These are phyloP conservation scores for Pocota personata DNA, from an alignment of 2,888 invertebrate species.

Conservation along the genomic window DNA sequence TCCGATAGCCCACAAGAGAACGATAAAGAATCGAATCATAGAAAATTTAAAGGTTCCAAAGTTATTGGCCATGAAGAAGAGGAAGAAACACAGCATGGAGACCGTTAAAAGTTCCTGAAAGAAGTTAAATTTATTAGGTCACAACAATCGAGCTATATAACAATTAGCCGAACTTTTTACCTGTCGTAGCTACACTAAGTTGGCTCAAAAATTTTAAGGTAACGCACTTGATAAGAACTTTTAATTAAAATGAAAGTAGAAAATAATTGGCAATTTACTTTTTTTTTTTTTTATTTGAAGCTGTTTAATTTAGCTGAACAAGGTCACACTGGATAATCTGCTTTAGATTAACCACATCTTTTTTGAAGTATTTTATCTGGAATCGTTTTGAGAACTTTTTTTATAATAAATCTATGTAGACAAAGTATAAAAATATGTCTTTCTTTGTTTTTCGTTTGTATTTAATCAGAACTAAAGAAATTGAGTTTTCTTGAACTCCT, in stretches of 20 bases:
- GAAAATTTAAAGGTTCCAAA: conserved; percentile 76
- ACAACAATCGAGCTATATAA: background rate
- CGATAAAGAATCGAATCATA: conserved; percentile 78
- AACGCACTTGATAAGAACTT: background rate
- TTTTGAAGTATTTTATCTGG: conserved; percentile 20
- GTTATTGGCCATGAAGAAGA: conserved; percentile 76
- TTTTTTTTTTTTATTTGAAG: background rate
- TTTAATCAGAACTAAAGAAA: no score
- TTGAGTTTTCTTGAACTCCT: no score
- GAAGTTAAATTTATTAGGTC: background rate
- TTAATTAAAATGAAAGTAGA: background rate
- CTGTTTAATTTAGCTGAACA: conserved; percentile 1
- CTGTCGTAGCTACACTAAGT: background rate
- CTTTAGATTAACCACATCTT: background rate
- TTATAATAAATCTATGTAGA: conserved; percentile 25
- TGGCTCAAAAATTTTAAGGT: background rate
- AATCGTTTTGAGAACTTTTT: conserved; percentile 11
- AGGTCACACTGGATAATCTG: conserved; percentile 5
- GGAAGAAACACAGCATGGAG: conserved; percentile 79
- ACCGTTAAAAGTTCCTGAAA: conserved; percentile 71
- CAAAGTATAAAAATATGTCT: background rate
- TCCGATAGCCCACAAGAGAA: conserved; percentile 81
- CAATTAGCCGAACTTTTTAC: background rate
- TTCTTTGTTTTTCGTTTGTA: no score
- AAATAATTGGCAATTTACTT: background rate